phyloP scores from a whole-genome alignment of 2,888 invertebrate genomes.

The Pterostichus madidus region DNA sequence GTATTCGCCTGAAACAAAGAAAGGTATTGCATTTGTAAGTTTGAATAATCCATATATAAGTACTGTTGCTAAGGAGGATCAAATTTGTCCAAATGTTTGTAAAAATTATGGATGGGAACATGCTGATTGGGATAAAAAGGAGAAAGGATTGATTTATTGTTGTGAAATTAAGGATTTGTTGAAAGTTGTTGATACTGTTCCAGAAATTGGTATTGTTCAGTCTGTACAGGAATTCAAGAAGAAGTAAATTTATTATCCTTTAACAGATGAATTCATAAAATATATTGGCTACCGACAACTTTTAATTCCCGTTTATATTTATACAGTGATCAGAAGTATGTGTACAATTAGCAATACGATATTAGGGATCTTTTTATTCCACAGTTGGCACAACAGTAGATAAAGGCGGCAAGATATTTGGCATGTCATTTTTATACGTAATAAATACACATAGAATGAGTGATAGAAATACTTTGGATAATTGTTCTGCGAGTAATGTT shows the following conservation, averaged over 20 bases:
- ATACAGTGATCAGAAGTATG: no score
- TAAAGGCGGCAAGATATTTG: no score
- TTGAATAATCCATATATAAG: conserved; percentile 78
- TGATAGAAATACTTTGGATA: no score
- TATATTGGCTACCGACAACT: no score
- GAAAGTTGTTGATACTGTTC: conserved; percentile 69
- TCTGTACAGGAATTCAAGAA: conserved; percentile 52
- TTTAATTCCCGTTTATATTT: no score
- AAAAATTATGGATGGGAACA: conserved; percentile 73
- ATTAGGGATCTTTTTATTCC: no score
- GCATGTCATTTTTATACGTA: no score
- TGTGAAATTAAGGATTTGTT: conserved; percentile 75
- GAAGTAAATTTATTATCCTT: conserved; percentile 20
- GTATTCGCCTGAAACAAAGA: conserved; percentile 73
- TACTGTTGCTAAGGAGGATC: conserved; percentile 68
- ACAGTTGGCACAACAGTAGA: no score
- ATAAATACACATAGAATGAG: no score
- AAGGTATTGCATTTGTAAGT: conserved; percentile 78
- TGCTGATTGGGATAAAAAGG: conserved; percentile 70
- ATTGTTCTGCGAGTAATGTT: no score
- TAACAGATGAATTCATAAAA: no score
- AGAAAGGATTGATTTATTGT: conserved; percentile 75
- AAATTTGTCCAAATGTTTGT: conserved; percentile 75
- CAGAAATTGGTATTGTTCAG: conserved; percentile 65
- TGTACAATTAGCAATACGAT: no score